phyloP scores from a whole-genome alignment of 2,888 invertebrate species.

The Leucania comma region DNA sequence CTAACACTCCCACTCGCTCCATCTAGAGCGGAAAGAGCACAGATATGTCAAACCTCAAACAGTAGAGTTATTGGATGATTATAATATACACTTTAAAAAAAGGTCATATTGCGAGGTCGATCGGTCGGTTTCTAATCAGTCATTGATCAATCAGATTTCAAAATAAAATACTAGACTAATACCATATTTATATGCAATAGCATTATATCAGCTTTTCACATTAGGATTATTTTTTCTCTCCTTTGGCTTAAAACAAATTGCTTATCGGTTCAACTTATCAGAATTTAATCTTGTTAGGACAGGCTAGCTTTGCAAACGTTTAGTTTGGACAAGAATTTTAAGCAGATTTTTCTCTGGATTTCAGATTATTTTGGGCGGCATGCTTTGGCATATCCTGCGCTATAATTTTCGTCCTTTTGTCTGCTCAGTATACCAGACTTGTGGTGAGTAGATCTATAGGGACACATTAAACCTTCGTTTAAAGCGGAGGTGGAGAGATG shows the following conservation, averaged over 20 bases:
- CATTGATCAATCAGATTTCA: too few relatives aligned
- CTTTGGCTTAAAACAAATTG: conserved; percentile 4
- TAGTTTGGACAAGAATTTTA: conserved; percentile 4
- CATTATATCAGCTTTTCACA: not conserved
- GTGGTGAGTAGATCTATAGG: conserved; percentile 72
- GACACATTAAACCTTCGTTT: not conserved
- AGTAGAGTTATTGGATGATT: too few relatives aligned
- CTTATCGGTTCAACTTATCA: conserved; percentile 1
- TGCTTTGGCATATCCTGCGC: conserved; percentile 72
- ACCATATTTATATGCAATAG: too few relatives aligned
- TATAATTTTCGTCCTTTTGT: conserved; percentile 74
- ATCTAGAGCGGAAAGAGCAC: too few relatives aligned
- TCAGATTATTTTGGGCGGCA: conserved; percentile 82
- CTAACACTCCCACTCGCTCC: too few relatives aligned
- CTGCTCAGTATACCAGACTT: conserved; percentile 78
- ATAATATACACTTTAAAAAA: too few relatives aligned
- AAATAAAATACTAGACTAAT: too few relatives aligned
- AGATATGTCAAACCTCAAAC: too few relatives aligned
- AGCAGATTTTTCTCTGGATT: conserved; percentile 1
- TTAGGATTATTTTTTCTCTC: not conserved
- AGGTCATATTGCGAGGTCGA: too few relatives aligned
- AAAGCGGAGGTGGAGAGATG: too few relatives aligned
- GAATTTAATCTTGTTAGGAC: conserved; percentile 28
- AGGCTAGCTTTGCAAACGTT: conserved; percentile 19
- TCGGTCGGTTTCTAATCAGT: too few relatives aligned